Evolutionary conservation across 2,113 vertebrate species (phyloP), one percentile per base, ranked within the genome.

Genomic region (Odocoileus virginianus): DNA sequence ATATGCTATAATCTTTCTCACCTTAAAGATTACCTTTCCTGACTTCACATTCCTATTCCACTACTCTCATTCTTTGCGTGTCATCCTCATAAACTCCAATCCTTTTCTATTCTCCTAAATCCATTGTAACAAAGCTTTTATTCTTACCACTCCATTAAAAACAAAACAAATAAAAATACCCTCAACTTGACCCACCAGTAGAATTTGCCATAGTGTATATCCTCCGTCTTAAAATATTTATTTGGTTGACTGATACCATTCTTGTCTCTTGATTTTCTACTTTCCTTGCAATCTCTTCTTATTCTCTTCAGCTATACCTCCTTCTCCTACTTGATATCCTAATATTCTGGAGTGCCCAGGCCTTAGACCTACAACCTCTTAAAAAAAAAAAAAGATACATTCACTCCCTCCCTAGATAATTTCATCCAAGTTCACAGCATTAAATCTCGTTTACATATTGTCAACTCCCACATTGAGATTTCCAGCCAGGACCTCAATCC

Each of bases 171-270:
- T 13, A 40, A 47, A 52, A 15, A 76, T 43, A 76, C 12, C 36
- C n/a, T 71, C 45, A 89, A 89, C 33, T 28, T 92, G 40, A 76
- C 27, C 50, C 45, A 97, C 9, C 47, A 71, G 40, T 47, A 95
- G 33, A 58, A 89, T 60, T 45, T 94, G 28, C 71, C 21, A 58
- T 23, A 76, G 25, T 71, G 58, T 88, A 96, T 30, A 83, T 92
- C 74, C n/a, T 93, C 28, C 30, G 50, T 61, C 40, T 96, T 76
- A 95, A 92, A 93, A 94, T 76, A 87, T 10, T 91, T 36, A 86
- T 47, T 28, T 64, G 15, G 45, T 15, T 87, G 87, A 47, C 55
- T 78, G 78, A 61, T 25, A 87, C 36, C 58, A 74, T 76, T 87
- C 82, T 87, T 91, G 7, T 47, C 57, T 87, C 67, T 64, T 91